Evolutionary conservation across 2,113 vertebrate genomes (phyloP).

Genomic region (Mugil cephalus): DNA sequence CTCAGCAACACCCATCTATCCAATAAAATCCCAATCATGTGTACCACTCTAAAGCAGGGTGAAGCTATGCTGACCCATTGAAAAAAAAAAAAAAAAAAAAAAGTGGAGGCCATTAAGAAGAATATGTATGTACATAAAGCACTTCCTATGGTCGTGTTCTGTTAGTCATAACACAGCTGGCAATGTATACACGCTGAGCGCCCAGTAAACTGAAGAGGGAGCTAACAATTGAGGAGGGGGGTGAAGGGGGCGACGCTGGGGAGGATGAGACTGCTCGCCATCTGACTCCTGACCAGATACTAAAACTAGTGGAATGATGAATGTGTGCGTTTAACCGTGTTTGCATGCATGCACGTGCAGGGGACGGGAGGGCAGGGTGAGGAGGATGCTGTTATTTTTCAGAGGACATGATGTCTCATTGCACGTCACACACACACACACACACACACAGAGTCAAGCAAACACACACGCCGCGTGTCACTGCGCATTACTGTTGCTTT

Average conservation of each 20-base stretch:
- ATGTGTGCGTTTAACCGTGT: slow-evolving; percentile 52
- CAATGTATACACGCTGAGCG: not conserved
- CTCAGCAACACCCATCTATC: no score
- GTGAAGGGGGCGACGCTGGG: not conserved
- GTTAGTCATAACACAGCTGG: not conserved
- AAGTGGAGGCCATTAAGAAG: not conserved
- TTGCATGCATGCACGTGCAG: slow-evolving; percentile 64
- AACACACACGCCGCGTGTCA: slow-evolving; percentile 83
- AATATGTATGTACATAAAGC: not conserved
- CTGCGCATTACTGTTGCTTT: slow-evolving; percentile 88
- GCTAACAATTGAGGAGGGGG: not conserved
- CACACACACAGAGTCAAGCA: slow-evolving; percentile 44
- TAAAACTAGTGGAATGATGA: slow-evolving; percentile 59
- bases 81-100: not conserved
- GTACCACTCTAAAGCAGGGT: no score
- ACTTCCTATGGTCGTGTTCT: not conserved
- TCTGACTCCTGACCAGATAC: slow-evolving; percentile 42
- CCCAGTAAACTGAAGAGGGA: not conserved
- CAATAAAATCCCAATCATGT: no score
- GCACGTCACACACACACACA: slow-evolving; percentile 74
- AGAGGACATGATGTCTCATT: slow-evolving; percentile 86
- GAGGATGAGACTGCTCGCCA: slow-evolving; percentile 19
- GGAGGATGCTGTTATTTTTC: slow-evolving; percentile 81
- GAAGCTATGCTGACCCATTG: no score
- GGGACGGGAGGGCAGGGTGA: slow-evolving; percentile 59